These are phyloP conservation scores for Aphidius colemani DNA, from an alignment of 2,888 invertebrate species.

Conservation along the genomic window DNA sequence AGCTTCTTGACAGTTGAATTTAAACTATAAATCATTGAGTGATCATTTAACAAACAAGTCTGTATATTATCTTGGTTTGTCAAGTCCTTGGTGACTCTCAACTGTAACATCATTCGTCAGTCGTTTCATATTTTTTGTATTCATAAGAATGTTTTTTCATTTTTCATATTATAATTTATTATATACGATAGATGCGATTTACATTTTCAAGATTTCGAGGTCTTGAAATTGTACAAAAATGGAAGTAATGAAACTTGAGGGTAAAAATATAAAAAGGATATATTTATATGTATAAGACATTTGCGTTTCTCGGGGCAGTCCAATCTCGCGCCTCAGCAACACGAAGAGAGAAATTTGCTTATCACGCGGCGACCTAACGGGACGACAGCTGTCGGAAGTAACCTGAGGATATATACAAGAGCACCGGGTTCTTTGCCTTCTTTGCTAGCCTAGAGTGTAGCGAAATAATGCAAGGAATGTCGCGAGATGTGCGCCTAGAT, in stretches of 20 bases:
- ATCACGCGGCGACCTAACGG: slow-evolving; percentile 43
- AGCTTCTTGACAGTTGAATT: background rate
- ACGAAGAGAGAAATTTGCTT: slow-evolving; percentile 38
- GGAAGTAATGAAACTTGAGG: too few species aligned
- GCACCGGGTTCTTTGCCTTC: slow-evolving; percentile 27
- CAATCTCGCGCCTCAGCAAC: slow-evolving; percentile 32
- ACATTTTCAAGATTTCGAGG: background rate
- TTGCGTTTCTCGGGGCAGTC: slow-evolving; percentile 23
- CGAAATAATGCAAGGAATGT: slow-evolving; percentile 29
- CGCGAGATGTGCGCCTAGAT: slow-evolving; percentile 20
- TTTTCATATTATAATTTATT: background rate
- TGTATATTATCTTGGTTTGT: background rate
- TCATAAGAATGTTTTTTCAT: background rate
- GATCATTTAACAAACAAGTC: slow-evolving; percentile 1
- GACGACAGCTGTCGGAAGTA: slow-evolving; percentile 47
- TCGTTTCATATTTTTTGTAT: background rate
- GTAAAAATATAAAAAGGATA: background rate
- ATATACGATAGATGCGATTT: background rate
- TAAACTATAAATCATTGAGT: slow-evolving; percentile 13
- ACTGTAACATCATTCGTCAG: slow-evolving; percentile 13
- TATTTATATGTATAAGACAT: slow-evolving; percentile 17
- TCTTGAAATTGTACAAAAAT: background rate
- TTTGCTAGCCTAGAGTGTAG: slow-evolving; percentile 13
- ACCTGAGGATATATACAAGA: slow-evolving; percentile 28
- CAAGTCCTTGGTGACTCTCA: background rate